Base-by-base conservation (phyloP, 2,888 invertebrate genomes). In the Crematogaster levior region DNA sequence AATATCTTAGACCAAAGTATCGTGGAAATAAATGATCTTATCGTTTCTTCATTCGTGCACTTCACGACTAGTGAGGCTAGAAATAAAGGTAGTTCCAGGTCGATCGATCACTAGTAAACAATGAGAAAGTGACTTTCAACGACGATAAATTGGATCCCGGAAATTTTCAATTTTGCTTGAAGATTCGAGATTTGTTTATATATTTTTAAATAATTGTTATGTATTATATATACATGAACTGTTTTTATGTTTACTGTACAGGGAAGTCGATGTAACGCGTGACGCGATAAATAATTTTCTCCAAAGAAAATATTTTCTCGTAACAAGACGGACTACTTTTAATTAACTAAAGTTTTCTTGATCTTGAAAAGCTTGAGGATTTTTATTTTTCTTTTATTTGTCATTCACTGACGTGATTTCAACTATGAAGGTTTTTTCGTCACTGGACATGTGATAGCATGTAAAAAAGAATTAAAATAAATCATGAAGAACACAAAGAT, bases 101-200 rank as follows among this genome's bases (percentile, higher is more conserved):
- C 75, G 46, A 81, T 81, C 80, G 60, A 81, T 81, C 80, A 80
- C 73, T 30, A n/a, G 10, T 21, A 74, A 81, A 74, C 46, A 48
- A n/a, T 18, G 21, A 30, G 43, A 60, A 21, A 60, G 40, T 61
- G 43, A 48, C 12, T 74, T 61, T 58, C 40, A 30, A 37, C 37
- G 37, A 46, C 46, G 27, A 10, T 61, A 37, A 80, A 74, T 60
- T 75, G 27, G 15, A 40, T 3, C 24, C 4, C 12, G 24, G 12
- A 80, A 46, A 60, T 46, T 56, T 60, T 30, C 37, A 60, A 58
- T 21, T 43, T 30, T 4, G 15, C 12, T 21, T 2, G 3, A 63
- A 63, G 10, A 37, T 53, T 53, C 24, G 5, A 2, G 30, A 40
- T 43, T 40, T 27, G n/a, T 70, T 37, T 56, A 0, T 58, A 30